Percentiles rank a stretch among this genome's conserved stretches.
Evolutionary conservation across 1,140 invertebrate genomes (phyloP).

Genomic region (Brachionus rubens): DNA sequence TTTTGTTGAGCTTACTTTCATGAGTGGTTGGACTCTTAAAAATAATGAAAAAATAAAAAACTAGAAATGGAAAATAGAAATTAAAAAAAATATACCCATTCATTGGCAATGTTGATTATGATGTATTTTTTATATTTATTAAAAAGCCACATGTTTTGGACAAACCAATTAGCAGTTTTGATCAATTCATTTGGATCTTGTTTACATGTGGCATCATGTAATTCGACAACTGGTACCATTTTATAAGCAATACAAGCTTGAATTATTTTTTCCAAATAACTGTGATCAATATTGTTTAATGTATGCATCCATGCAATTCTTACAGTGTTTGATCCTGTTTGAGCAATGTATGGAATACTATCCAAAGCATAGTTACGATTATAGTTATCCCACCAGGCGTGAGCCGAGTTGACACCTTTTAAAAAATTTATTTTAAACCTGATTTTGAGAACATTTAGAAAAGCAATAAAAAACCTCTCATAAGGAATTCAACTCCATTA

Average conservation of each 20-base stretch:
- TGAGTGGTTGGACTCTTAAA: neutral
- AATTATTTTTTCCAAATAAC: conserved; percentile 23
- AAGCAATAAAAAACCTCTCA: neutral
- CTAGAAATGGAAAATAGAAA: no score
- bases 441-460: neutral
- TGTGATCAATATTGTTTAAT: conserved; percentile 10
- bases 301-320: conserved; percentile 18
- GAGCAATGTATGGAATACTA: conserved; percentile 1
- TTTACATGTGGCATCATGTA: conserved; percentile 24
- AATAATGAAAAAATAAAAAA: no score
- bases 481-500: neutral
- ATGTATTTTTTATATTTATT: conserved; percentile 22
- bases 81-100: no score
- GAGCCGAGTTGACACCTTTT: conserved; percentile 31
- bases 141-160: conserved; percentile 4
- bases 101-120: conserved; percentile 19
- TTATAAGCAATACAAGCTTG: neutral
- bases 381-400: conserved; percentile 38
- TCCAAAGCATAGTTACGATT: conserved; percentile 6
- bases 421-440: neutral
- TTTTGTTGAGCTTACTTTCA: neutral
- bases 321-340: conserved; percentile 14
- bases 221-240: conserved; percentile 17
- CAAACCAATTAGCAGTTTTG: conserved; percentile 30
- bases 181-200: conserved; percentile 1